Evolutionary conservation across 2,888 invertebrate species (phyloP).

Genomic region (Ptychoptera albimana): DNA sequence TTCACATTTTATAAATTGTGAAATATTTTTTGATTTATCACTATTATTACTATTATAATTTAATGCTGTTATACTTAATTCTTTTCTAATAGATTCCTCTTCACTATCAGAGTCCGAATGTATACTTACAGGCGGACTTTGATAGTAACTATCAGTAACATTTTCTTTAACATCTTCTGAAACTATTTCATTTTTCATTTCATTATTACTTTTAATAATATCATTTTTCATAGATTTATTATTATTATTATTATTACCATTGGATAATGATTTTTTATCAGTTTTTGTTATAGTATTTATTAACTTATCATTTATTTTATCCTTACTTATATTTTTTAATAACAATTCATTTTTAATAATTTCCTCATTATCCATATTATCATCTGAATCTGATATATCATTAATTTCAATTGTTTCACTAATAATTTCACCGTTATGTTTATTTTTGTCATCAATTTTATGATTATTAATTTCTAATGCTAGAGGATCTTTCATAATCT

Average conservation of each 20-base stretch:
- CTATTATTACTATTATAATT: constrained; percentile 19
- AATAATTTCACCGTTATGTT: not conserved
- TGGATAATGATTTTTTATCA: constrained; percentile 13
- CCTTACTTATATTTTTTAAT: not conserved
- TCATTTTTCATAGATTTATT: constrained; percentile 4
- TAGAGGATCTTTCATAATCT: constrained; percentile 15
- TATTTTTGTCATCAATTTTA: constrained; percentile 14
- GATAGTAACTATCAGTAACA: no score
- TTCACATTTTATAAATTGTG: no score
- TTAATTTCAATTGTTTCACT: constrained; percentile 9
- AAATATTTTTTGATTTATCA: no score
- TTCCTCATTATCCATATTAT: constrained; percentile 6
- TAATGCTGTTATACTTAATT: not conserved
- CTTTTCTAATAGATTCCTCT: constrained; percentile 18
- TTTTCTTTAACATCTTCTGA: constrained; percentile 7
- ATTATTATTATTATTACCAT: constrained; percentile 12
- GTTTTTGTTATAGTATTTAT: constrained; percentile 1
- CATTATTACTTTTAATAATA: constrained; percentile 10
- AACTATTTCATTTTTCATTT: constrained; percentile 5
- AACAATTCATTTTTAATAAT: not conserved
- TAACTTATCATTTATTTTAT: constrained; percentile 4
- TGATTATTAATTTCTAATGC: constrained; percentile 20
- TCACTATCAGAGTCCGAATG: constrained; percentile 29
- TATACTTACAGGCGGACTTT: constrained; percentile 25
- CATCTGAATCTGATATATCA: constrained; percentile 12